Conservation (phyloP, 1,140 invertebrate species). For the Drosophila nasuta region DNA sequence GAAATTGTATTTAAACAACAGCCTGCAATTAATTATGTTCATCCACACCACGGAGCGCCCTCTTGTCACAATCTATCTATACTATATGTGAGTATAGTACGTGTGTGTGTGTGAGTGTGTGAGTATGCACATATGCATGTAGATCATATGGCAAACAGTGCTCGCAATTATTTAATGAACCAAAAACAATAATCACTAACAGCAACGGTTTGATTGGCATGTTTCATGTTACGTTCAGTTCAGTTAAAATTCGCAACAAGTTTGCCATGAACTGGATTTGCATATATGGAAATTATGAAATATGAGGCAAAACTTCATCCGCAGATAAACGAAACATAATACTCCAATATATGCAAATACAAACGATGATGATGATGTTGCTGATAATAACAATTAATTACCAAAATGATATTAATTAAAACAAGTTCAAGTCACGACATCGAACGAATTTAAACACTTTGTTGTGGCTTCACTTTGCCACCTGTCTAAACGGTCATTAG, state of each 20-base stretch:
- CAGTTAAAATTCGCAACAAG: slow-evolving; percentile 35
- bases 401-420: slow-evolving; percentile 26
- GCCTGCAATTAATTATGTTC: slow-evolving; percentile 76
- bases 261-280: slow-evolving; percentile 70
- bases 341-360: background rate
- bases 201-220: slow-evolving; percentile 54
- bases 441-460: background rate
- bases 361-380: slow-evolving; percentile 4
- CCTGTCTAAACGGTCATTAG: slow-evolving; percentile 53
- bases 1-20: slow-evolving; percentile 66
- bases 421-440: slow-evolving; percentile 23
- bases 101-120: slow-evolving; percentile 13
- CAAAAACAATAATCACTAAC: slow-evolving; percentile 74
- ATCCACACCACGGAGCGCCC: slow-evolving; percentile 17
- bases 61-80: background rate
- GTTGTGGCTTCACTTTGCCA: slow-evolving; percentile 12
- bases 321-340: slow-evolving; percentile 12
- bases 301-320: slow-evolving; percentile 26
- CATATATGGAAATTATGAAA: slow-evolving; percentile 42
- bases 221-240: slow-evolving; percentile 28
- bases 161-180: slow-evolving; percentile 77
- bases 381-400: slow-evolving; percentile 42
- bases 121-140: slow-evolving; percentile 15
- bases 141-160: slow-evolving; percentile 63
- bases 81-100: background rate